These are phyloP conservation scores for Scaptomyza hsui DNA, from an alignment of 1,140 invertebrate genomes.

Conservation along the genomic window DNA sequence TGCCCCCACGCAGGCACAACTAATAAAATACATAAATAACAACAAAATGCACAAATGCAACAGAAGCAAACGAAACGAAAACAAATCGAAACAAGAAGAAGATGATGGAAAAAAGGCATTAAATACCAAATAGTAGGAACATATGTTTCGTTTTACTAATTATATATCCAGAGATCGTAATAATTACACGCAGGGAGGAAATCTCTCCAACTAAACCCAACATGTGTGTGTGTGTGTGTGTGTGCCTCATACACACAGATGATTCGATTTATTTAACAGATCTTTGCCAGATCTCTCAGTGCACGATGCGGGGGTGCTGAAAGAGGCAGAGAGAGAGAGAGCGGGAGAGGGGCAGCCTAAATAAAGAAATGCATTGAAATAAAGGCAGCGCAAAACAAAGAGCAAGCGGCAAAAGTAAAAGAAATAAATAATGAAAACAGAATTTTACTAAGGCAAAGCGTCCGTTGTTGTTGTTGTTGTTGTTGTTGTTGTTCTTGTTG, in stretches of 20 bases:
- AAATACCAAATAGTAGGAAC: constrained; percentile 78
- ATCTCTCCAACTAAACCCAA: too few species aligned
- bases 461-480: constrained; percentile 11
- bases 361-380: constrained; percentile 80
- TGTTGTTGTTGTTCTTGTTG: constrained; percentile 22
- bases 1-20: constrained; percentile 46
- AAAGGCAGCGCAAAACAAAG: constrained; percentile 38
- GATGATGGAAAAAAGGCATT: constrained; percentile 25
- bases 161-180: constrained; percentile 75
- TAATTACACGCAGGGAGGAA: constrained; percentile 60
- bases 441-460: constrained; percentile 68
- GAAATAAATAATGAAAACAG: constrained; percentile 74
- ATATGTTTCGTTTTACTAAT: constrained; percentile 79
- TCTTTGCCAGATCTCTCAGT: constrained; percentile 37
- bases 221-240: too few species aligned
- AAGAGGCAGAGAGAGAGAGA: constrained; percentile 11
- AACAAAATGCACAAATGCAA: constrained; percentile 12
- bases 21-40: constrained; percentile 76
- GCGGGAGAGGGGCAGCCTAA: constrained; percentile 58
- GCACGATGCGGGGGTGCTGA: constrained; percentile 64
- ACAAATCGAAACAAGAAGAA: constrained; percentile 12
- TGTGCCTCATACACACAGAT: constrained; percentile 33
- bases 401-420: constrained; percentile 50
- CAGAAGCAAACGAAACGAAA: constrained; percentile 22
- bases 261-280: constrained; percentile 72